Evolutionary conservation across 2,888 invertebrate genomes (phyloP).

Genomic region (Drosophila phalerata): DNA sequence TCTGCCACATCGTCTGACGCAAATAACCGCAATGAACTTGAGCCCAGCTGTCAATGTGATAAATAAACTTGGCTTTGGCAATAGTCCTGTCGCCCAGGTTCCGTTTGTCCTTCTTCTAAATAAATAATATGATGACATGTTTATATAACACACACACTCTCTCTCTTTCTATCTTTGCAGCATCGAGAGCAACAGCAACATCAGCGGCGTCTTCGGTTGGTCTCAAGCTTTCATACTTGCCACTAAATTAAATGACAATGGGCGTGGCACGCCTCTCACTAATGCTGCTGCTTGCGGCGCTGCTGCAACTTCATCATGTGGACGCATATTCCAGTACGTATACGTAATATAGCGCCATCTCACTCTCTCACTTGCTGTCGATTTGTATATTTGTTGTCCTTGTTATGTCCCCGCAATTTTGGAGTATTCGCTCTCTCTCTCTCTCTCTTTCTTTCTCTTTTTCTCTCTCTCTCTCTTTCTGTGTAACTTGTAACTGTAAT

Average conservation of each 20-base stretch:
- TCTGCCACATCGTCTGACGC: slow-evolving; percentile 6
- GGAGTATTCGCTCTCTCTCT: slow-evolving; percentile 23
- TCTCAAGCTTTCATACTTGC: slow-evolving; percentile 1
- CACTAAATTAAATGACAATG: slow-evolving; percentile 28
- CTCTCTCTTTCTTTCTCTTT: slow-evolving; percentile 14
- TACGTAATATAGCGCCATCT: slow-evolving; percentile 40
- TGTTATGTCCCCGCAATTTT: slow-evolving; percentile 24
- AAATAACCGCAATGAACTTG: slow-evolving; percentile 69
- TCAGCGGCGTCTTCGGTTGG: not conserved
- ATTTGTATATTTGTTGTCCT: slow-evolving; percentile 30
- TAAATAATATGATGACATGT: slow-evolving; percentile 34
- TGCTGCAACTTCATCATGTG: slow-evolving; percentile 78
- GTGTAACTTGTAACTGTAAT: slow-evolving; percentile 2
- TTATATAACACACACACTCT: slow-evolving; percentile 20
- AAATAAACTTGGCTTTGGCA: slow-evolving; percentile 65
- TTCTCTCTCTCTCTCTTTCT: slow-evolving; percentile 11
- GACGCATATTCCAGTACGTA: slow-evolving; percentile 85
- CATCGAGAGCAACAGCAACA: slow-evolving; percentile 5
- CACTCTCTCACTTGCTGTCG: not conserved
- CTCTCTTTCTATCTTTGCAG: slow-evolving; percentile 30
- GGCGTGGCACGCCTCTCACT: slow-evolving; percentile 52
- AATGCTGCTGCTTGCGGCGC: slow-evolving; percentile 47
- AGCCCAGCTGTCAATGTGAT: slow-evolving; percentile 74
- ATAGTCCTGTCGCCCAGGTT: slow-evolving; percentile 1
- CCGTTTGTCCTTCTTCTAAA: slow-evolving; percentile 10